These are phyloP conservation scores for Phaenicophaeus curvirostris DNA, from an alignment of 2,797 vertebrate species.

Conservation along the genomic window DNA sequence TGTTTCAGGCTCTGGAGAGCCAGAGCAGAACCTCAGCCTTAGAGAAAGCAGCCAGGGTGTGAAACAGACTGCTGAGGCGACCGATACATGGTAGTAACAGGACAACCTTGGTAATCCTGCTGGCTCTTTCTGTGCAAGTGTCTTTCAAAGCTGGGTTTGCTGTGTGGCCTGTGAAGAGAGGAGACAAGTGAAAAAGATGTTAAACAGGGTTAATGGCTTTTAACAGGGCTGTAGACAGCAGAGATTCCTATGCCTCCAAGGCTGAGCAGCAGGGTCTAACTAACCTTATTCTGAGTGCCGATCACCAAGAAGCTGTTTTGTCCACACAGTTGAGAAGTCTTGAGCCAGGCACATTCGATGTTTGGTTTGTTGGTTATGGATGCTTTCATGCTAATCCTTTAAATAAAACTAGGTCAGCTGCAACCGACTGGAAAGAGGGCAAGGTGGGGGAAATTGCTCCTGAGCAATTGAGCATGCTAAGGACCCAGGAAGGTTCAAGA, in stretches of 20 bases:
- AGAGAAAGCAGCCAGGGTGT: background rate
- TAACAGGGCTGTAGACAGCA: background rate
- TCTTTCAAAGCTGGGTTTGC: background rate
- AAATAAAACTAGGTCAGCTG: background rate
- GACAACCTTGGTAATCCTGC: background rate
- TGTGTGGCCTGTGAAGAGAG: background rate
- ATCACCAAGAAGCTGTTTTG: background rate
- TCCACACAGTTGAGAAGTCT: background rate
- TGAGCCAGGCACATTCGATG: background rate
- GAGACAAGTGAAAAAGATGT: background rate
- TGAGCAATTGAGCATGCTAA: fast-evolving
- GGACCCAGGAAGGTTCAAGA: background rate
- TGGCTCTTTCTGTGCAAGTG: background rate
- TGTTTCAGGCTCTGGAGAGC: background rate
- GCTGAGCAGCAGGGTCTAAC: background rate
- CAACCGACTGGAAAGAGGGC: background rate
- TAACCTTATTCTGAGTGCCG: background rate
- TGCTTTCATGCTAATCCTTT: background rate
- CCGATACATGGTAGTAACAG: fast-evolving
- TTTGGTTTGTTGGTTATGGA: background rate
- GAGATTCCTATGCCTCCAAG: background rate
- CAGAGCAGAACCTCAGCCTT: background rate
- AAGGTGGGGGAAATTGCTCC: background rate
- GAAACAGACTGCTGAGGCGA: background rate
- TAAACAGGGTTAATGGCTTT: background rate